phyloP scores from a whole-genome alignment of 2,797 vertebrate species.

The Sparidentex hasta region DNA sequence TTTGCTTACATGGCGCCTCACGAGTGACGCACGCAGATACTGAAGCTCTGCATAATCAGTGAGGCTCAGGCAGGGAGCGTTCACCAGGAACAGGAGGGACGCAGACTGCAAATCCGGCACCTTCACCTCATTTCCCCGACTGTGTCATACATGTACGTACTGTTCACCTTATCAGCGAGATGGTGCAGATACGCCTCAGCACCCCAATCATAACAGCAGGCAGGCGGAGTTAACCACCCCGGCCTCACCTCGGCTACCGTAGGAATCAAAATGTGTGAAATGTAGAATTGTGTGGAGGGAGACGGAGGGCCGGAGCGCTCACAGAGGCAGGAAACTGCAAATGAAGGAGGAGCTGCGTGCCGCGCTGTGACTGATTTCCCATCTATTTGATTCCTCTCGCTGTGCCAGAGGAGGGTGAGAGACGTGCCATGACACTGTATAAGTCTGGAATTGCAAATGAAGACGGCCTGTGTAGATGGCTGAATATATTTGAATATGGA shows the following conservation, averaged over 20 bases:
- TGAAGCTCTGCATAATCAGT: conserved; percentile 1
- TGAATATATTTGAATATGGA: conserved; percentile 53
- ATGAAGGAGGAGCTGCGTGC: conserved; percentile 57
- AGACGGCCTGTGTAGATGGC: conserved; percentile 30
- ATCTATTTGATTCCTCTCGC: conserved; percentile 61
- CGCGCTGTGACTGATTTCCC: conserved; percentile 52
- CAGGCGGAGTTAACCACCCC: conserved; percentile 34
- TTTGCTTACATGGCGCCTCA: neutral
- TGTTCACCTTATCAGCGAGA: conserved; percentile 18
- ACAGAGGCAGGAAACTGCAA: conserved; percentile 60
- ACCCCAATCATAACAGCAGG: conserved; percentile 40
- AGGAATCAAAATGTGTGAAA: conserved; percentile 55
- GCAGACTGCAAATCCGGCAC: conserved; percentile 8
- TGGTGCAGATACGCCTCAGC: conserved; percentile 14
- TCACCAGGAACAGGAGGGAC: conserved; percentile 4
- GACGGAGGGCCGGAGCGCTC: neutral
- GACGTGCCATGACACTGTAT: conserved; percentile 30
- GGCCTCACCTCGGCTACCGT: conserved; percentile 23
- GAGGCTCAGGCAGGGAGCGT: neutral
- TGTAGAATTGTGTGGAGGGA: conserved; percentile 19
- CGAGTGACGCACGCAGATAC: conserved; percentile 5
- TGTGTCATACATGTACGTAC: conserved; percentile 8
- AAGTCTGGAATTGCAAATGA: conserved; percentile 67
- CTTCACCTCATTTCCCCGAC: conserved; percentile 10
- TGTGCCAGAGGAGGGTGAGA: conserved; percentile 40